Evolutionary conservation across 2,797 vertebrate genomes (phyloP).

Genomic region (Alosa sapidissima): DNA sequence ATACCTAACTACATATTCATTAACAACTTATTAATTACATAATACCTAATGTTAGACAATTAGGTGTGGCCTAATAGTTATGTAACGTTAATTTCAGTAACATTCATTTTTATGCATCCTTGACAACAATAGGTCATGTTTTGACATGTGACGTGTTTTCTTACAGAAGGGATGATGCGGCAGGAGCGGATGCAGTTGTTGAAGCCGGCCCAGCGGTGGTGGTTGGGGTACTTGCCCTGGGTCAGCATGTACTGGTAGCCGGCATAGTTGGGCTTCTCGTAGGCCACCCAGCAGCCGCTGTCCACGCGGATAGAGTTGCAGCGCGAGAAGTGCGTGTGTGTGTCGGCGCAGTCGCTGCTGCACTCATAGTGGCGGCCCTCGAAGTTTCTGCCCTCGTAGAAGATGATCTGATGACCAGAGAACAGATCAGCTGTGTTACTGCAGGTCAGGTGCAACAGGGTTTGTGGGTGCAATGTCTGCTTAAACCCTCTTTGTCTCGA

Average conservation of each 20-base stretch:
- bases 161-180: constrained; percentile 42
- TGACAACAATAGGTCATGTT: neutral
- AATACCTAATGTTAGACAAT: too few species aligned
- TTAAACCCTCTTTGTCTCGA: neutral
- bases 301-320: constrained; percentile 51
- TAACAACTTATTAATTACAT: neutral
- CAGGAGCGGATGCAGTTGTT: constrained; percentile 51
- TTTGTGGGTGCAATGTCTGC: neutral
- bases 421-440: neutral
- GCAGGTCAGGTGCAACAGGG: neutral
- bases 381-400: constrained; percentile 47
- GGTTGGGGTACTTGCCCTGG: constrained; percentile 47
- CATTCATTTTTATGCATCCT: neutral
- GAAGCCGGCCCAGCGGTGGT: constrained; percentile 48
- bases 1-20: neutral
- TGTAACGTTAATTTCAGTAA: too few species aligned
- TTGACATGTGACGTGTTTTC: neutral
- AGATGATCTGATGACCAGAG: constrained; percentile 38
- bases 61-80: too few species aligned
- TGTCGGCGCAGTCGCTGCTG: constrained; percentile 42
- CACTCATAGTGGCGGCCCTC: constrained; percentile 51
- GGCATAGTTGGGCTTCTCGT: constrained; percentile 49
- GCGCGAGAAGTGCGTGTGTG: constrained; percentile 40
- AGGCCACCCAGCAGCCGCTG: constrained; percentile 50
- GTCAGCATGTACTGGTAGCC: constrained; percentile 50